Conservation (phyloP, 2,888 invertebrate genomes). For the Eucriotettix oculatus region DNA sequence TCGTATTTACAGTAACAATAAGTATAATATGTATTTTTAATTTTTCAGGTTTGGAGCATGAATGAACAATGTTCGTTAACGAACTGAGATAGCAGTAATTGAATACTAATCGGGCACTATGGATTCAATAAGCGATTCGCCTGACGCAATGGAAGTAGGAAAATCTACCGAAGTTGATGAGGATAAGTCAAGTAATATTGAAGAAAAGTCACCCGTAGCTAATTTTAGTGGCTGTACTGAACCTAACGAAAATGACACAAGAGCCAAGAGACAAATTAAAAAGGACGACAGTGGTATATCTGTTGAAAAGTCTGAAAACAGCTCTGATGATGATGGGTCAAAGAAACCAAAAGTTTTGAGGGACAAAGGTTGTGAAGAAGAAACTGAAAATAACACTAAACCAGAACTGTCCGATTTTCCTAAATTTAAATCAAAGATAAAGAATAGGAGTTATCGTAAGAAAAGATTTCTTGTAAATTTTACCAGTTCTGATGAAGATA, state of each 20-base stretch:
- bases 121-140: background rate
- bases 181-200: background rate
- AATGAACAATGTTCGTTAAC: background rate
- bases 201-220: background rate
- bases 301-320: constrained; percentile 15
- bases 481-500: constrained; percentile 10
- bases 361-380: background rate
- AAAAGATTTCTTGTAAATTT: constrained; percentile 11
- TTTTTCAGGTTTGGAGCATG: background rate
- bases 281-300: constrained; percentile 14
- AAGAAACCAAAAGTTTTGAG: background rate
- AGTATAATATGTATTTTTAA: background rate
- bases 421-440: constrained; percentile 18
- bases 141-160: background rate
- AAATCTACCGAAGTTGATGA: background rate
- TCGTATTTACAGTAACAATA: background rate
- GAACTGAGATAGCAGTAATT: background rate
- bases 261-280: constrained; percentile 6
- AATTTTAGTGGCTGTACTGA: background rate
- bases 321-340: constrained; percentile 7
- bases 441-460: constrained; percentile 20
- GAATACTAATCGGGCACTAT: background rate
- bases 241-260: background rate
- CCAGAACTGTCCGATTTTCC: constrained; percentile 12
- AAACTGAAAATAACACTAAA: constrained; percentile 3